Evolutionary conservation across 2,888 invertebrate genomes (phyloP), one percentile per base, ranked within the genome.

Genomic region (Volucella bombylans): DNA sequence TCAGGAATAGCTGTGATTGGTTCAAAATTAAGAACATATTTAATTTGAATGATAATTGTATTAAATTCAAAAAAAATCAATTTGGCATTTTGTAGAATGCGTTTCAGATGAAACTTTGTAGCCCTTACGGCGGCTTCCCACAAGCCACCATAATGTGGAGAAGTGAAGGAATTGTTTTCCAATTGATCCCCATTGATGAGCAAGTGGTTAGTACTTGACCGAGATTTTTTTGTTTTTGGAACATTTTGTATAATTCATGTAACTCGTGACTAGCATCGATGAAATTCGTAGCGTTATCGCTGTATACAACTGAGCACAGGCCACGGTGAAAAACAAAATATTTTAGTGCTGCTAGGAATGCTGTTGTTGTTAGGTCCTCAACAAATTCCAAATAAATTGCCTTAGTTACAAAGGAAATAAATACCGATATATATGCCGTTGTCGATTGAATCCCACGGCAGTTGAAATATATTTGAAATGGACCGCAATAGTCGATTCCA

Each of bases 81-180:
- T 23, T 59, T 54, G 8, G 67, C 59, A 15, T 52, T 18, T 18
- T 18, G 18, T 18, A 18, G 18, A 18, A 18, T 18, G 18, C 1
- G 52, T 54, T 14, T 68, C 9, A 77, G 47, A 10, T 68, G 77
- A 57, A 50, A 71, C 11, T 71, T 71, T 18, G 69, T 57, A 6
- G 57, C 57, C 52, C 65, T 71, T 11, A 71, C 62, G 3, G 50
- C 72, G n/a, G 82, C 71, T 41, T 82, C 77, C 73, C 86, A 77
- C n/a, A 81, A 43, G 49, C 79, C 82, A 11, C 85, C 85, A 76
- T 71, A 86, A 43, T 86, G 78, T 2, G 85, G 85, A 4, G 85
- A 72, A 12, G 81, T 15, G 86, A 68, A 14, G 86, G 83, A 71
- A 80, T 86, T 55, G 68, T 68, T 39, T 77, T 81, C 85, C 81